Conservation (phyloP, 2,113 vertebrate species). For the Numida meleagris region DNA sequence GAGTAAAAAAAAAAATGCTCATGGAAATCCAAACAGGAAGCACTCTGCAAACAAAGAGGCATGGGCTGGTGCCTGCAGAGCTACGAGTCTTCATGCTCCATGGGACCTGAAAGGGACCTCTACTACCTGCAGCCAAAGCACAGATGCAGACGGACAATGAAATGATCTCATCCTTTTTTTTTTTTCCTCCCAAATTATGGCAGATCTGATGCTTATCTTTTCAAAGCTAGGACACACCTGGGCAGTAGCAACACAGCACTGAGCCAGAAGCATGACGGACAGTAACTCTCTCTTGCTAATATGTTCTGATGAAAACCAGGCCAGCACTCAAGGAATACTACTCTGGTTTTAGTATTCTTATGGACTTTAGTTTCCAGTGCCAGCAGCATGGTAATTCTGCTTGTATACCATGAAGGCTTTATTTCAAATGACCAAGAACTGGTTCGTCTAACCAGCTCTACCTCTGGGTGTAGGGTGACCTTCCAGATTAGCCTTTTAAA, state of each 20-base stretch:
- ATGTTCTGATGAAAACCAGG: neutral
- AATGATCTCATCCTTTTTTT: neutral
- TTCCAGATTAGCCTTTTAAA: conserved; percentile 42
- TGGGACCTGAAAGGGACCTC: conserved; percentile 20
- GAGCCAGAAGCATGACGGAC: neutral
- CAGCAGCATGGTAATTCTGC: neutral
- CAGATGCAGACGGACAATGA: neutral
- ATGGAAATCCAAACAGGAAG: conserved; percentile 64
- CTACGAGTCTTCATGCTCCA: conserved; percentile 43
- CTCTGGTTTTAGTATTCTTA: neutral
- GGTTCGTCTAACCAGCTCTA: conserved; percentile 28
- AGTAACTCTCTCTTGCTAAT: neutral
- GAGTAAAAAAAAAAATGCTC: conserved; percentile 34
- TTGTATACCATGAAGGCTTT: neutral
- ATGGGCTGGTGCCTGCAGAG: conserved; percentile 44
- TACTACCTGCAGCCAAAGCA: conserved; percentile 16
- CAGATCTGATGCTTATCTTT: neutral
- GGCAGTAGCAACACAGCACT: neutral
- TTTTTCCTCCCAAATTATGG: neutral
- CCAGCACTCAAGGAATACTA: conserved; percentile 9
- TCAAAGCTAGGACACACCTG: conserved; percentile 10
- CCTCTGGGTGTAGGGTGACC: conserved; percentile 54
- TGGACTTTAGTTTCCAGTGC: neutral
- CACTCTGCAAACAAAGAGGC: conserved; percentile 38
- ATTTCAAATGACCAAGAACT: neutral